Evolutionary conservation across 2,113 vertebrate species (phyloP).

Genomic region (Proteles cristata): DNA sequence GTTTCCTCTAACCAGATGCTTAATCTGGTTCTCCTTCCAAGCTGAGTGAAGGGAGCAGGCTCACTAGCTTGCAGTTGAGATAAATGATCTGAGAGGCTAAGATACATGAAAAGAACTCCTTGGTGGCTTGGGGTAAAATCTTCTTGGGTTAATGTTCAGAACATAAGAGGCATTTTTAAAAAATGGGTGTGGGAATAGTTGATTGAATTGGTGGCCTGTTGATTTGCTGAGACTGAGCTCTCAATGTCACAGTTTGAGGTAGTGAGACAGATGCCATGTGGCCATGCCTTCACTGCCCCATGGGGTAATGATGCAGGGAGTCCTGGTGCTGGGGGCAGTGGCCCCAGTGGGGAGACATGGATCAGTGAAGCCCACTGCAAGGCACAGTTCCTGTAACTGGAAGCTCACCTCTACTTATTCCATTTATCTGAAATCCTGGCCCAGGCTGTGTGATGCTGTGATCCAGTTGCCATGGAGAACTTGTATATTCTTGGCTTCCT

Average conservation of each 20-base stretch:
- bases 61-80: background rate
- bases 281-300: background rate
- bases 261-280: background rate
- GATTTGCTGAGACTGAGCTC: background rate
- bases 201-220: background rate
- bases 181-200: background rate
- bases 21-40: background rate
- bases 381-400: background rate
- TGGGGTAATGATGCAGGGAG: accelerated
- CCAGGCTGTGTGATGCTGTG: conserved; percentile 67
- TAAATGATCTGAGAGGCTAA: background rate
- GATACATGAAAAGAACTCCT: background rate
- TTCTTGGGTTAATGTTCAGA: background rate
- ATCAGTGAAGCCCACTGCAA: background rate
- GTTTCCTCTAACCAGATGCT: conserved; percentile 33
- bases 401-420: conserved; percentile 29
- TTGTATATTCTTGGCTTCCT: conserved; percentile 73
- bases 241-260: background rate
- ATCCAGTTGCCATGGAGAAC: conserved; percentile 82
- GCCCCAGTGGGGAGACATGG: background rate
- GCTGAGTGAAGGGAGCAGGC: background rate
- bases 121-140: background rate
- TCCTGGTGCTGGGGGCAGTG: background rate
- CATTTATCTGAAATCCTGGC: conserved; percentile 45
- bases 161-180: background rate